Evolutionary conservation across 23 tunicate genomes (phyloP), one percentile per base, ranked within the genome.

Genomic region (Styela clava): DNA sequence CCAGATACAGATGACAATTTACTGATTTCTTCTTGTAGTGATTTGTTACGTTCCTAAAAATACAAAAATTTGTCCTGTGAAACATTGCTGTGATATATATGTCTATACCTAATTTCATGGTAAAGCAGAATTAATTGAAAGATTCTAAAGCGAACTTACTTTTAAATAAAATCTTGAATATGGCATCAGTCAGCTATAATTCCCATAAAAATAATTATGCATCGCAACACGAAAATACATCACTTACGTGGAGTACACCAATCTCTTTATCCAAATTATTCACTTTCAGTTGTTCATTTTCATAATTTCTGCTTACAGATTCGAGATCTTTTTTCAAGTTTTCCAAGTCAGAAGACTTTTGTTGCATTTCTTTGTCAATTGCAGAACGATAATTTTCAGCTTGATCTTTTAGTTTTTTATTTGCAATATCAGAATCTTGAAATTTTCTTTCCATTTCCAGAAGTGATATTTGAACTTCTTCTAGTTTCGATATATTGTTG

Each of bases 401-500:
- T 29, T 25, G n/a, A 18, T 67, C 71, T 22, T 12, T 29, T 0
- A 25, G 19, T 21, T 21, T 67, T 24, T 67, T 27, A 25, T 67
- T 67, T 24, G 19, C 71, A 29, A 18, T 67, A 25, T 67, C 71
- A 16, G 31, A 29, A 19, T 76, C 81, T 51, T 44, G 63, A 52
- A 52, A 29, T 27, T 28, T 27, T 25, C 19, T 52, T 27, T 1
- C 26, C 33, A 44, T 25, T 29, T 76, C 81, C 12, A 52, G 37
- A 7, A 44, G 3, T 18, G 64, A 25, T 76, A 18, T 64, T 44
- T 52, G 81, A 51, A 52, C 81, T 5, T 27, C 21, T n/a, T 44
- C 81, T 24, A 76, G 52, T 76, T 76, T 56, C 16, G 52, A 44
- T 24, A 31, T 19, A 25, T 76, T 76, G 52, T 27, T 31, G 0